Evolutionary conservation across 2,888 invertebrate species (phyloP), one percentile per base, ranked within the genome.

Genomic region (Apantesis nais): DNA sequence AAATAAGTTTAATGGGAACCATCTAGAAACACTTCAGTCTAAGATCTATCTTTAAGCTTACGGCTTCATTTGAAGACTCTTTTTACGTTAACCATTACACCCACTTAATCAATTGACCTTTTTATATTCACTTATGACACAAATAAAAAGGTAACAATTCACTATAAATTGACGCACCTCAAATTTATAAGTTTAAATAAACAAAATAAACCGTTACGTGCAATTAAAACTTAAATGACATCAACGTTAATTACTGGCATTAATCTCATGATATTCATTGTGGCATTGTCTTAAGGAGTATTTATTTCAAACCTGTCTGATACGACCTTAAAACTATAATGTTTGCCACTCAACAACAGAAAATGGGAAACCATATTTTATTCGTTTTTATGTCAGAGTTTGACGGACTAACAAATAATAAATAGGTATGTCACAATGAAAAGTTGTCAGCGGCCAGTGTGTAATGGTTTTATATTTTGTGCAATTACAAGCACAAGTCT

Each of bases 371-470:
- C 68, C 44, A 60, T 62, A 61, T 71, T 70, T 68, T 68, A 65
- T 61, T 77, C 71, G 78, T 76, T 76, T 70, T 74, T 76, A 70
- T 73, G 71, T 73, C 63, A 74, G 72, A 76, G 67, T 76, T 78
- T 75, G 75, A 70, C 71, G 62, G 69, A 68, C 67, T 73, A 79
- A 83, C 83, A 76, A 71, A 39, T 73, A 81, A 86, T 83, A 85
- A 85, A 88, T 88, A 81, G 78, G 29, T 58, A 78, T 66, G 80
- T 74, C 72, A 73, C 72, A 83, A 77, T 80, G 63, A 74, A 75
- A 75, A 81, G 79, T 72, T 75, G 74, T 77, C 77, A 73, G 72
- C 67, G 76, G 76, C 79, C 74, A 77, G 78, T 63, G 39, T 63
- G 41, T 25, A 8, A 37, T 66, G 48, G 22, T 34, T 65, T 52